These are phyloP conservation scores for Ahaetulla prasina DNA, from an alignment of 2,113 vertebrate species.

Conservation along the genomic window DNA sequence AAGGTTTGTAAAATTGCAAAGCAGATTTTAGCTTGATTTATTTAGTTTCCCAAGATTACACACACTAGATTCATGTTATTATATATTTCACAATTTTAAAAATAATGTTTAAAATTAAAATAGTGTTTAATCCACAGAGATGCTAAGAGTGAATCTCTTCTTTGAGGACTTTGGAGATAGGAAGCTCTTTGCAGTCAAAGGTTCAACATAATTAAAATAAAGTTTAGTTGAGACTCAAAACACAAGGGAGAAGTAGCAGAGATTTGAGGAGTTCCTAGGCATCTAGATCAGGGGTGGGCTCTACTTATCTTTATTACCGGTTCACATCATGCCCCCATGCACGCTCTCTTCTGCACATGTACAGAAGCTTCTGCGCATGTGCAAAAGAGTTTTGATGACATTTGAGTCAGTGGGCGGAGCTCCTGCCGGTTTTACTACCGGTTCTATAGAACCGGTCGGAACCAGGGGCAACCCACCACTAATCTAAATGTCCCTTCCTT, in stretches of 20 bases:
- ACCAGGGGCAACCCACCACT: too few species aligned
- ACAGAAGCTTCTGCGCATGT: too few species aligned
- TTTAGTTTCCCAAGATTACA: background rate
- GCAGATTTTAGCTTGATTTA: background rate
- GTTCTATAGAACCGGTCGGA: too few species aligned
- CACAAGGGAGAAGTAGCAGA: background rate
- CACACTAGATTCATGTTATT: background rate
- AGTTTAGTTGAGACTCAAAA: background rate
- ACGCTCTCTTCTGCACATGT: too few species aligned
- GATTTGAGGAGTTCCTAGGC: background rate
- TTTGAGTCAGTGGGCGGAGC: too few species aligned
- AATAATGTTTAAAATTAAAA: background rate
- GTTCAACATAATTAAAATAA: background rate
- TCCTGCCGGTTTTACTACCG: too few species aligned
- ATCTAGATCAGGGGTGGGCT: too few species aligned
- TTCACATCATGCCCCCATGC: too few species aligned
- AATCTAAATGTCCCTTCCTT: background rate
- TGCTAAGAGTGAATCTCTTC: background rate
- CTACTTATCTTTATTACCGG: too few species aligned
- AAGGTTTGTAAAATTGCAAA: background rate
- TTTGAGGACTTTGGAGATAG: background rate
- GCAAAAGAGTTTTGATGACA: too few species aligned
- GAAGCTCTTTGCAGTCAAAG: background rate
- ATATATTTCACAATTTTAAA: background rate
- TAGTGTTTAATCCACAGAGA: background rate